These are phyloP conservation scores for Lepidurus couesii DNA, from an alignment of 1,140 invertebrate genomes.

Conservation along the genomic window DNA sequence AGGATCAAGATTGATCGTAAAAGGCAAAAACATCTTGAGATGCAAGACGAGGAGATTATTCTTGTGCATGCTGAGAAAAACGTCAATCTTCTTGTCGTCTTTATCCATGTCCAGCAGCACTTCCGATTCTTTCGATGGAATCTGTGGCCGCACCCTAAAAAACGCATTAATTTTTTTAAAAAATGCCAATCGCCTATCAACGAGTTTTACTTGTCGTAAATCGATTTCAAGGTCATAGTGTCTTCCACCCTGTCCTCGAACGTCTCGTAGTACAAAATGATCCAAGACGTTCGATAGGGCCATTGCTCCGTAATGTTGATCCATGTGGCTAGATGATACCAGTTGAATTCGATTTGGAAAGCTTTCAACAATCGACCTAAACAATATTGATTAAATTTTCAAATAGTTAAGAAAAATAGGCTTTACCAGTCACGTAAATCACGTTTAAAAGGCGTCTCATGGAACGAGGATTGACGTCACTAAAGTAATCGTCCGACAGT, in stretches of 20 bases:
- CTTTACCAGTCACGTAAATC: constrained; percentile 82
- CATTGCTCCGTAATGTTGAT: constrained; percentile 98
- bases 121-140: constrained; percentile 81
- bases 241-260: constrained; percentile 83
- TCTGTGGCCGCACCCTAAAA: constrained; percentile 54
- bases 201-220: constrained; percentile 80
- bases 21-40: constrained; percentile 89
- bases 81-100: constrained; percentile 88
- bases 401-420: background rate
- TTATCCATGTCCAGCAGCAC: constrained; percentile 84
- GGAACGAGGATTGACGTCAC: constrained; percentile 93
- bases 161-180: constrained; percentile 36
- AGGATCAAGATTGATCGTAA: constrained; percentile 94
- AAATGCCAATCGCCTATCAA: background rate
- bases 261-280: constrained; percentile 88
- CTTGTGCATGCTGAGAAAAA: constrained; percentile 82
- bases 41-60: constrained; percentile 69
- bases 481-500: constrained; percentile 91
- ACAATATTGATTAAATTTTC: constrained; percentile 34
- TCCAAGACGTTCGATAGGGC: constrained; percentile 95
- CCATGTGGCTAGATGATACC: constrained; percentile 95
- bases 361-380: constrained; percentile 87
- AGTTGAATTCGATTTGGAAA: constrained; percentile 98
- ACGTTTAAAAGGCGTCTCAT: constrained; percentile 97
- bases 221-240: constrained; percentile 70